Percentiles rank a stretch among this genome's conserved stretches.
Conservation (phyloP, 2,888 invertebrate genomes). For the Drosophila paranaensis region DNA sequence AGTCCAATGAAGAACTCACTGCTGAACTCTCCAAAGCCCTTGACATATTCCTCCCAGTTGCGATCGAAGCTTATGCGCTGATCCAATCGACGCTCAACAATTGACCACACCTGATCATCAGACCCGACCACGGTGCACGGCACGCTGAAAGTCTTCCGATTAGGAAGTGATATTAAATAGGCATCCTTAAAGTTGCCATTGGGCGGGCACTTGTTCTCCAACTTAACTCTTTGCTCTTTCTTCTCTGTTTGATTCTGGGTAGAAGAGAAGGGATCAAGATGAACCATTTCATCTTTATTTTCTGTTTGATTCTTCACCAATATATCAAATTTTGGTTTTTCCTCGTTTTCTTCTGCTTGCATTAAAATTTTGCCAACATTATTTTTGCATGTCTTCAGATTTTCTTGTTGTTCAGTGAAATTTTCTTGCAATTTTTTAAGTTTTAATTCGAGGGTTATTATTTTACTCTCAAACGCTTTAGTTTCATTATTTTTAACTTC, state of each 20-base stretch:
- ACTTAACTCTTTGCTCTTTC: background rate
- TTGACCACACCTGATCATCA: constrained; percentile 9
- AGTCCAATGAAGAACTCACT: constrained; percentile 90
- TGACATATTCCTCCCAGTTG: constrained; percentile 5
- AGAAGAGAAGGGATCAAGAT: too few species aligned
- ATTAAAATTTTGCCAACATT: background rate
- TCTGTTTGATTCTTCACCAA: background rate
- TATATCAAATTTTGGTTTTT: background rate
- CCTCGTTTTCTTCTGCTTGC: background rate
- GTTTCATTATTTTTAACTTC: background rate
- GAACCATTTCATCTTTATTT: background rate
- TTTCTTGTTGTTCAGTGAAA: background rate
- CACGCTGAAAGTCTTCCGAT: background rate
- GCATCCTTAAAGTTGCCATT: background rate
- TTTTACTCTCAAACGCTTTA: background rate
- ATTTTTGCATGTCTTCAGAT: background rate
- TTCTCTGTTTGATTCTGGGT: background rate
- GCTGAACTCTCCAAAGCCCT: constrained; percentile 88
- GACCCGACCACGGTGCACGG: constrained; percentile 14
- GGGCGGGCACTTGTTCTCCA: background rate
- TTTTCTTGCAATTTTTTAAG: background rate
- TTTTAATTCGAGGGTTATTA: background rate
- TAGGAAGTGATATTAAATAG: background rate
- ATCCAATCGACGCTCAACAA: constrained; percentile 28
- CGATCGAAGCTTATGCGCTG: constrained; percentile 16